Base-by-base conservation (phyloP, 2,888 invertebrate species). In the Eledona agricola region DNA sequence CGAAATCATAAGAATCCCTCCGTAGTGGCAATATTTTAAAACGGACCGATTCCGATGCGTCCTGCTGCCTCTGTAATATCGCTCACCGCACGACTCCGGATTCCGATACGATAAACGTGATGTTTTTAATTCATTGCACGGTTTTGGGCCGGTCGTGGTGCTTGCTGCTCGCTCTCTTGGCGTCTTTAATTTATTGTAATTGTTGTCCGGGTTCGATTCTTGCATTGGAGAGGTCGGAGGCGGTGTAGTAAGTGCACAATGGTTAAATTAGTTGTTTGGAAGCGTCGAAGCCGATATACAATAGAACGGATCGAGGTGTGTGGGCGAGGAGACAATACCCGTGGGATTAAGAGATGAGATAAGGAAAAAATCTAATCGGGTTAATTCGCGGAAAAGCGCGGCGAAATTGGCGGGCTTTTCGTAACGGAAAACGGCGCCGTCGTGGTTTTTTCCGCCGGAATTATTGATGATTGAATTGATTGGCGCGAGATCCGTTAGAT, bases 31-130 rank as follows among this genome's bases (percentile, higher is more conserved):
- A 51, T 43, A 51, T 52, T 53, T 53, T 15, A 47, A 22, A 53
- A 42, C 23, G 53, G 29, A 53, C 12, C 34, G 37, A 32, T 53
- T 47, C 26, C 13, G 2, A 32, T 17, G 46, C 34, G 20, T 47
- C 53, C 53, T 53, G 53, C 53, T 53, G 53, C 22, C 38, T 40
- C 26, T 40, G 47, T 16, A 34, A 40, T 53, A 53, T 47, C 34
- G 28, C 53, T 53, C 53, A 22, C 53, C 7, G 32, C 53, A 53
- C 28, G 53, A 53, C 34, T 26, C 34, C 53, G 11, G 23, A 53
- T 53, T 53, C 53, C 53, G 46, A 52, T 52, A 45, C 45, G 46
- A 52, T 46, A 47, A 53, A 40, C 42, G 42, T 34, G 34, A 32
- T n/a, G 47, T 32, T 40, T 47, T 53, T 53, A 46, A 52, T 52